Conservation (phyloP, 2,113 vertebrate species). For the Sialia sialis region DNA sequence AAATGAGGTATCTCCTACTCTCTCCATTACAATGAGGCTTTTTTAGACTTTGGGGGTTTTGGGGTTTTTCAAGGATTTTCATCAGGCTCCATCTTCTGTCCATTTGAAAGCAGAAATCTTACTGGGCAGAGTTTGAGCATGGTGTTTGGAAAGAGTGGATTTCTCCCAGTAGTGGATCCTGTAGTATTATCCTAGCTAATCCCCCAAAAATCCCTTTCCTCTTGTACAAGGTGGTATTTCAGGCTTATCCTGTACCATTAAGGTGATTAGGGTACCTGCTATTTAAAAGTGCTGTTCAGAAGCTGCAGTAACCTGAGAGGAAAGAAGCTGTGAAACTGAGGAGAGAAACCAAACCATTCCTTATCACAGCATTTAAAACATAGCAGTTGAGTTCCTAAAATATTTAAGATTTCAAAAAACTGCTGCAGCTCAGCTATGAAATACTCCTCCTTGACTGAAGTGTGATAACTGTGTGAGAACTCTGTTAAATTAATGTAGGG, state of each 20-base stretch:
- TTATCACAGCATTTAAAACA: neutral
- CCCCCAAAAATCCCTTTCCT: slow-evolving; percentile 18
- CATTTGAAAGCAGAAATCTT: neutral
- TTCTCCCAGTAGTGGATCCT: neutral
- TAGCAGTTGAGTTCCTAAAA: neutral
- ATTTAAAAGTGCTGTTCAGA: neutral
- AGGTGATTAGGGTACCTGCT: neutral
- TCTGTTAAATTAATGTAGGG: neutral
- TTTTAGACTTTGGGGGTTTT: fast-evolving
- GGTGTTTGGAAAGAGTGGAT: neutral
- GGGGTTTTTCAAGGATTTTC: neutral
- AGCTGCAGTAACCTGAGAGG: neutral
- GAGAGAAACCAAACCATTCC: neutral
- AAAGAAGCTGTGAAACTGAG: neutral
- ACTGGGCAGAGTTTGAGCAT: neutral
- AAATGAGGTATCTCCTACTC: neutral
- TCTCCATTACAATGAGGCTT: fast-evolving
- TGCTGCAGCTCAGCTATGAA: neutral
- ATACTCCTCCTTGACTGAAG: neutral
- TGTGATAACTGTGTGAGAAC: neutral
- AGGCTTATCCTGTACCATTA: neutral
- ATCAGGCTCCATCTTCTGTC: neutral
- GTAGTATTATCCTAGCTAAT: slow-evolving; percentile 1
- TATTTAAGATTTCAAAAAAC: neutral
- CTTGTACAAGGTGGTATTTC: neutral